These are phyloP conservation scores for Zaprionus capensis DNA, from an alignment of 1,140 invertebrate genomes.

Conservation along the genomic window DNA sequence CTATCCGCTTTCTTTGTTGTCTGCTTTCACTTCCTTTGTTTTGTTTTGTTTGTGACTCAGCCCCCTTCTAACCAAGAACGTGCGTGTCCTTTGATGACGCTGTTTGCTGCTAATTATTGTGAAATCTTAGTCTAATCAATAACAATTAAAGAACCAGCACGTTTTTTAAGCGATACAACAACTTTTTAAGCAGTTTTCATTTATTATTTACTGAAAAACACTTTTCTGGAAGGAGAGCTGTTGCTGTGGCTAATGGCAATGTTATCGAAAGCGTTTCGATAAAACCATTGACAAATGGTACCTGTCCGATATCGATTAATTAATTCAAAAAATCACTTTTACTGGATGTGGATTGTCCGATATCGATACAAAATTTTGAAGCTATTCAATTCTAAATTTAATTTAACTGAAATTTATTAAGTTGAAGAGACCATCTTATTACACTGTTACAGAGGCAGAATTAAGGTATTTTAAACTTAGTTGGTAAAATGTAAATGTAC, in stretches of 20 bases:
- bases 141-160: background rate
- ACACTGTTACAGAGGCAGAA: constrained; percentile 30
- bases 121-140: background rate
- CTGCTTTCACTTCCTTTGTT: constrained; percentile 26
- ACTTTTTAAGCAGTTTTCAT: constrained; percentile 37
- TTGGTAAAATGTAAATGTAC: constrained; percentile 19
- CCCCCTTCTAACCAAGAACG: background rate
- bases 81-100: constrained; percentile 30
- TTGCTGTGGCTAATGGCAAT: constrained; percentile 26
- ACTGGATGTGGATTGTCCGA: too few species aligned
- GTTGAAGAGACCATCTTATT: constrained; percentile 36
- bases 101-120: background rate
- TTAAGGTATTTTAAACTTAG: constrained; percentile 7
- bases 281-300: constrained; percentile 9
- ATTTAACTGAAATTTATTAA: constrained; percentile 16
- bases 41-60: constrained; percentile 45
- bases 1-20: constrained; percentile 36
- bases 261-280: constrained; percentile 21
- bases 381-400: background rate
- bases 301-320: background rate
- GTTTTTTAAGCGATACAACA: background rate
- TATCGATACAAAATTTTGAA: background rate
- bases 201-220: constrained; percentile 32
- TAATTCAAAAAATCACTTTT: too few species aligned
- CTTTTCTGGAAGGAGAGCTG: constrained; percentile 28